phyloP scores from a whole-genome alignment of 2,113 vertebrate genomes.

The Zingel zingel region DNA sequence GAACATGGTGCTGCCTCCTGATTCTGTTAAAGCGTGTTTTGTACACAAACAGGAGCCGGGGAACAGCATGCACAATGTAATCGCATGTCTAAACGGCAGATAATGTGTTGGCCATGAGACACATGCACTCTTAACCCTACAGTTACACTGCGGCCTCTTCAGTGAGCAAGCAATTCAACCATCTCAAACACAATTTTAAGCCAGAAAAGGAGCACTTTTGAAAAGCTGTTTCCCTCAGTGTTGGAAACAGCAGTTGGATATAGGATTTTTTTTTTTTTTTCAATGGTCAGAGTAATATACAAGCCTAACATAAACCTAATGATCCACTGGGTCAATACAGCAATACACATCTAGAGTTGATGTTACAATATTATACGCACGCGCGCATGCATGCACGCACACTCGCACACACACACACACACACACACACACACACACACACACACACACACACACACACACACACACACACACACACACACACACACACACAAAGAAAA shows the following conservation, averaged over 20 bases:
- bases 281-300: constrained; percentile 56
- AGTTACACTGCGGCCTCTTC: constrained; percentile 28
- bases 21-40: constrained; percentile 1
- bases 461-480: too few relatives aligned
- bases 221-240: constrained; percentile 4
- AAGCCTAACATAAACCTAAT: constrained; percentile 32
- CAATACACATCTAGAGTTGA: constrained; percentile 4
- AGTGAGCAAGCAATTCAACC: constrained; percentile 19
- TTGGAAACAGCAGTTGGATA: constrained; percentile 29
- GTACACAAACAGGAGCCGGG: not conserved
- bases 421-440: too few relatives aligned
- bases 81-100: not conserved
- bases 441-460: too few relatives aligned
- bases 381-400: too few relatives aligned
- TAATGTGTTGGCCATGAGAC: constrained; percentile 22
- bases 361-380: not conserved
- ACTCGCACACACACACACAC: too few relatives aligned
- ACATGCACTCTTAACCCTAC: constrained; percentile 6
- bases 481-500: too few relatives aligned
- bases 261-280: constrained; percentile 33
- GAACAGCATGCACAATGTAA: constrained; percentile 1
- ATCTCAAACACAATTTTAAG: constrained; percentile 8
- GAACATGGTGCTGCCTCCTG: not conserved
- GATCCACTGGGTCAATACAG: constrained; percentile 43
- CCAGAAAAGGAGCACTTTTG: not conserved